phyloP scores from a whole-genome alignment of 2,113 vertebrate genomes.

The Microcebus tavaratra region DNA sequence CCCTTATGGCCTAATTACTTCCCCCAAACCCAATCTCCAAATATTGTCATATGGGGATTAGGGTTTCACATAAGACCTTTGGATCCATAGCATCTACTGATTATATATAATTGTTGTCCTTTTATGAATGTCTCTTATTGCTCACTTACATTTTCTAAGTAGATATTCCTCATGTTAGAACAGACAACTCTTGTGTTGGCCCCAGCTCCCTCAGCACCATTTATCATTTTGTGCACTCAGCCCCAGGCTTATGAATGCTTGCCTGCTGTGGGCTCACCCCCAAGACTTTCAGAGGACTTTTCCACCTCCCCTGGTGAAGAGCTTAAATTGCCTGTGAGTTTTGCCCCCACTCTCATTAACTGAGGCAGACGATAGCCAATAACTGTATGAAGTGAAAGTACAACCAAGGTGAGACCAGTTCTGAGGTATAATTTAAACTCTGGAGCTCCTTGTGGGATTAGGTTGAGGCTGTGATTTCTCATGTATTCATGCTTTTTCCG shows the following conservation, averaged over 20 bases:
- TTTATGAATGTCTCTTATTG: background rate
- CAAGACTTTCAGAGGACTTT: background rate
- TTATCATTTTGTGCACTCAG: background rate
- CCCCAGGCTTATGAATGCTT: background rate
- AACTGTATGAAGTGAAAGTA: background rate
- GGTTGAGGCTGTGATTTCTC: background rate
- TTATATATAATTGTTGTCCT: background rate
- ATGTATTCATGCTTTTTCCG: background rate
- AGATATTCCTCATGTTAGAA: background rate
- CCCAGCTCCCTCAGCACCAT: background rate
- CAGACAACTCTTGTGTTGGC: background rate
- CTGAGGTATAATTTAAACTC: background rate
- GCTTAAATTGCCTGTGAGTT: background rate
- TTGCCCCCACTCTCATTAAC: background rate
- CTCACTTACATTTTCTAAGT: background rate
- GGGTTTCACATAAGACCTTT: background rate
- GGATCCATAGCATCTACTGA: background rate
- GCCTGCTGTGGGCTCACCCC: background rate
- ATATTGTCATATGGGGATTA: background rate
- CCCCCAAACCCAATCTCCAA: background rate
- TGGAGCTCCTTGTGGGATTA: background rate
- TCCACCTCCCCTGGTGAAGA: background rate
- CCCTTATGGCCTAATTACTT: background rate
- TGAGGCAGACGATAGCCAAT: too few relatives aligned
- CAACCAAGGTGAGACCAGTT: background rate